Evolutionary conservation across 2,797 vertebrate species (phyloP), one percentile per base, ranked within the genome.

Genomic region (Enteromius anoplus): DNA sequence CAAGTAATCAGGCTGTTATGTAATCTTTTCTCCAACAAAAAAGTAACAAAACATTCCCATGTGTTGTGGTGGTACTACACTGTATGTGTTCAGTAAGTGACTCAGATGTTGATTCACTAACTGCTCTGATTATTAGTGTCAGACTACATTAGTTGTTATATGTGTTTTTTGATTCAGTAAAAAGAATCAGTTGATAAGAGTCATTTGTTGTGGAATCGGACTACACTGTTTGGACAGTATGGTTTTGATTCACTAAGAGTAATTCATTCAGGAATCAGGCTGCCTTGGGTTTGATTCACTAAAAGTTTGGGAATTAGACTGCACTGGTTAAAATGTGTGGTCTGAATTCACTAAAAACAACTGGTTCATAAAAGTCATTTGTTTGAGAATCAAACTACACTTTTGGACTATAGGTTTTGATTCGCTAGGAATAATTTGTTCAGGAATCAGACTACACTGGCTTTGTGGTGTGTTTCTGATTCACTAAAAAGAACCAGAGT

Each of bases 21-120:
- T 82, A 0, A 55, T 68, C 40, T 37, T 65, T 68, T 34, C 29
- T 49, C 60, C 12, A 49, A 32, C 42, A n/a, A 62, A 62, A 29
- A 72, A 12, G 70, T 32, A 32, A 17, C 26, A 32, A 73, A 21
- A 71, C 29, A 0, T 2, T 69, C 11, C 11, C 12, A 23, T 29
- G 15, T 49, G 26, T 19, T 40, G 29, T 68, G 34, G 9, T 71
- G 17, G n/a, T 71, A 17, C 14, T 45, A 47, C 15, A 29, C 9
- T 47, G 45, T n/a, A n/a, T 55, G 34, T 76, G n/a, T 76, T 76
- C 29, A 53, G 32, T 37, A n/a, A 37, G 19, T 75, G 10, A 75
- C 9, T 72, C 68, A 70, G 12, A 70, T 26, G 23, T 17, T 70
- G n/a, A 45, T 45, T 26, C 40, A 69, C 5, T 8, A 23, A 23